Conservation (phyloP, 1,140 invertebrate species). For the Matsumurasca onukii region DNA sequence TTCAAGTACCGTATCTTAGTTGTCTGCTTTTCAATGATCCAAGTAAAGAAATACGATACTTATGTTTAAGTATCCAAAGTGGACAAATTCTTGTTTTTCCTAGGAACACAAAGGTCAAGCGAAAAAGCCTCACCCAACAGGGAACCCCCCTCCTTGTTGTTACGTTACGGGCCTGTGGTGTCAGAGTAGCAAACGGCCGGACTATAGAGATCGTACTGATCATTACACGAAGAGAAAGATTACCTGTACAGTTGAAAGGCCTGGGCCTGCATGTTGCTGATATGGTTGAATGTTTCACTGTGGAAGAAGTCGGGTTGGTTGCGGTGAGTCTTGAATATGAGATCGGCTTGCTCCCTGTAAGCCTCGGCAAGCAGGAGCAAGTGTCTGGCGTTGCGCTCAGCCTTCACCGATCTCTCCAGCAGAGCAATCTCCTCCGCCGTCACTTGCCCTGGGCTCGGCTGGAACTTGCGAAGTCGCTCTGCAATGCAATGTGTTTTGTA, state of each 20-base stretch:
- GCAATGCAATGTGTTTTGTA: neutral
- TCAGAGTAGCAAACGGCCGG: too few species aligned
- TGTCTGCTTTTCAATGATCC: too few species aligned
- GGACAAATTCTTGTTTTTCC: too few species aligned
- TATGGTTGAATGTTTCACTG: neutral
- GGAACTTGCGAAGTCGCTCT: constrained; percentile 2
- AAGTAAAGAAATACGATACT: too few species aligned
- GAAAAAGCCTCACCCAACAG: too few species aligned
- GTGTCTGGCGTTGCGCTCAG: neutral
- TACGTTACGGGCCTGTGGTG: too few species aligned
- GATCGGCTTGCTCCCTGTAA: neutral
- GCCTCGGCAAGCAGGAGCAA: neutral
- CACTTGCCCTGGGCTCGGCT: neutral
- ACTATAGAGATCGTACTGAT: too few species aligned
- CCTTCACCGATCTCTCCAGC: neutral
- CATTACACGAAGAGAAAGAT: too few species aligned
- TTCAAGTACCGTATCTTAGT: too few species aligned
- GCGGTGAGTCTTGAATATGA: neutral
- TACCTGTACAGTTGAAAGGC: constrained; percentile 18
- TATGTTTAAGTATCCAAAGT: too few species aligned
- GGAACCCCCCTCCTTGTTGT: too few species aligned
- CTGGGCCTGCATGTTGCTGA: neutral
- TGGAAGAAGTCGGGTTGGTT: neutral
- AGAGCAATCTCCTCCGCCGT: neutral
- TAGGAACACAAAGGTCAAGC: too few species aligned